Base-by-base conservation (phyloP, 2,113 vertebrate species). In the Monopterus albus region DNA sequence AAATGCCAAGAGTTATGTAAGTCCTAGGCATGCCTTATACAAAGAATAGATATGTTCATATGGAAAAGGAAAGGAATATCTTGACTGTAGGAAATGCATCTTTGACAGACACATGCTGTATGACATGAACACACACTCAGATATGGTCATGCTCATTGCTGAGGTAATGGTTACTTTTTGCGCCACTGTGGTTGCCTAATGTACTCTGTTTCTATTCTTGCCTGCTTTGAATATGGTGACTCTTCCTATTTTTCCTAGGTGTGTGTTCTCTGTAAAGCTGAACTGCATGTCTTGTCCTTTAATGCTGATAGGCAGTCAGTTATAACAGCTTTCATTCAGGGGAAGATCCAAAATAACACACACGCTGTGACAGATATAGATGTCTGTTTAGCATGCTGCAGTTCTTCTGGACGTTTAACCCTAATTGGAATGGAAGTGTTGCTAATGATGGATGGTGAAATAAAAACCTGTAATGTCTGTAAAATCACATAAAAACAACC, bases 191-290 rank as follows among this genome's bases (percentile, higher is more conserved):
- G 81, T 78, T 87, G 81, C 79, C 75, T 84, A 71, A 81, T 69
- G 72, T 45, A 72, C 51, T 72, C 72, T 68, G 72, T 61, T 86
- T 80, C 88, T 87, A 84, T 85, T 89, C 75, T 74, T 69, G 80
- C 68, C 68, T 75, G 63, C 63, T 89, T 87, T 87, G 82, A 90
- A 87, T 90, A 72, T 35, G 56, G 60, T 78, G 72, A 75, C 51
- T 75, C 72, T 55, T 43, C 25, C 56, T 55, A 45, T 59, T 35
- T 78, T 84, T 83, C 58, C 66, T 84, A 25, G 15, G 38, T 58
- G 58, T 79, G 58, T 53, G 33, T 64, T n/a, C 14, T 53, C 13
- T 53, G 35, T n/a, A 49, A 57, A 61, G 29, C 26, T 36, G 26
- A 51, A 26, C 46, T 69, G 39, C 25, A 28, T 82, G 50, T 76